Evolutionary conservation across 2,888 invertebrate species (phyloP), one percentile per base, ranked within the genome.

Genomic region (Drosophila suboccidentalis): DNA sequence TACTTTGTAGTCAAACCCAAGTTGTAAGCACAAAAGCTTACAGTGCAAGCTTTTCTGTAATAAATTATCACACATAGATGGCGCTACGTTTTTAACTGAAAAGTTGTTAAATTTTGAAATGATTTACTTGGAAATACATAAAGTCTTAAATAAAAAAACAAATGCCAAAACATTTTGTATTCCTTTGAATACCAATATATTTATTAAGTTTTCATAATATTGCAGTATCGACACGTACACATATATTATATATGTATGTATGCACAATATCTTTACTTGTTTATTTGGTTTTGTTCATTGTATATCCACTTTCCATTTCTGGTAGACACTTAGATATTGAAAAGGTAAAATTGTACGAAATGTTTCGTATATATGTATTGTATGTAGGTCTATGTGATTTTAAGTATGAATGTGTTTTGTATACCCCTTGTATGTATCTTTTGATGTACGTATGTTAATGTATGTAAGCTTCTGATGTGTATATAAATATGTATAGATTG

Each of bases 251-350:
- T 34, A 32, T 32, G 15, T 53, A 38, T 29, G 41, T 54, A 54
- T 66, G 70, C 75, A 71, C 68, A 75, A 74, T 76, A 77, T 74
- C 36, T 64, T 64, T 53, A 44, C 8, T 64, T 68, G 54, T 50
- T 51, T 64, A 70, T 65, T 72, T 74, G 44, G 11, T 58, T 60
- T 63, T 39, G n/a, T 53, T 51, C 46, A 50, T 38, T 72, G 63
- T 72, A 72, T 69, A 74, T 74, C 65, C 63, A 61, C 63, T 82
- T 78, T 80, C 75, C 73, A 71, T 81, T 82, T 65, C 75, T 75
- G 79, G 83, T 90, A 90, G 90, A 90, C 90, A 90, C 80, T 89
- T 90, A 90, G 90, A 90, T 79, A 73, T 79, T 89, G 89, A 89
- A 90, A 90, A 87, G 86, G 90, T 90, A 90, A 88, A 90, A 88